phyloP scores from a whole-genome alignment of 1,140 invertebrate species.

The Saxidomus purpurata region DNA sequence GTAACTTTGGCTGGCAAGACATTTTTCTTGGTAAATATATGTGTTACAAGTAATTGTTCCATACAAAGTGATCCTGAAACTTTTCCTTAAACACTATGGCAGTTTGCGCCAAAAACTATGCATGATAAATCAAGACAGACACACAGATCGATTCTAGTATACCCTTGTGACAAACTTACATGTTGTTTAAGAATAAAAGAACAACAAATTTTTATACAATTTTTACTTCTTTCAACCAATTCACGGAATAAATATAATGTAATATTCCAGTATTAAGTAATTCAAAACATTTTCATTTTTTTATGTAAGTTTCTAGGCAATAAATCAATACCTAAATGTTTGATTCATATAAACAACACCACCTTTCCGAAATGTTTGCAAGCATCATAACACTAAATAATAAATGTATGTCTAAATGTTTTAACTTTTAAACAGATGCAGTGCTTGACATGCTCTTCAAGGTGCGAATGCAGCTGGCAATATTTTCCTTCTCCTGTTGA shows the following conservation, averaged over 20 bases:
- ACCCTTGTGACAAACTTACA: too few species aligned
- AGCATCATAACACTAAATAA: background rate
- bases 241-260: background rate
- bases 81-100: too few species aligned
- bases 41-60: too few species aligned
- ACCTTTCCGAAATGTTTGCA: background rate
- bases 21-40: too few species aligned
- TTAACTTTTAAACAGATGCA: conserved; percentile 26
- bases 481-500: conserved; percentile 93
- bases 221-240: background rate
- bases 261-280: background rate
- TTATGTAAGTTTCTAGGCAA: background rate
- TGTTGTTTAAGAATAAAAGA: too few species aligned
- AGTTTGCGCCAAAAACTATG: too few species aligned
- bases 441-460: conserved; percentile 91
- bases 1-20: too few species aligned
- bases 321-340: background rate
- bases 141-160: too few species aligned
- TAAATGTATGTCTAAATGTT: background rate
- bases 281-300: background rate
- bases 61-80: too few species aligned
- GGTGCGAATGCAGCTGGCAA: conserved; percentile 96
- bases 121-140: too few species aligned
- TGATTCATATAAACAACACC: background rate
- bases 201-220: background rate